Conservation (phyloP, 1,140 invertebrate genomes). For the Drosophila kanapiae region DNA sequence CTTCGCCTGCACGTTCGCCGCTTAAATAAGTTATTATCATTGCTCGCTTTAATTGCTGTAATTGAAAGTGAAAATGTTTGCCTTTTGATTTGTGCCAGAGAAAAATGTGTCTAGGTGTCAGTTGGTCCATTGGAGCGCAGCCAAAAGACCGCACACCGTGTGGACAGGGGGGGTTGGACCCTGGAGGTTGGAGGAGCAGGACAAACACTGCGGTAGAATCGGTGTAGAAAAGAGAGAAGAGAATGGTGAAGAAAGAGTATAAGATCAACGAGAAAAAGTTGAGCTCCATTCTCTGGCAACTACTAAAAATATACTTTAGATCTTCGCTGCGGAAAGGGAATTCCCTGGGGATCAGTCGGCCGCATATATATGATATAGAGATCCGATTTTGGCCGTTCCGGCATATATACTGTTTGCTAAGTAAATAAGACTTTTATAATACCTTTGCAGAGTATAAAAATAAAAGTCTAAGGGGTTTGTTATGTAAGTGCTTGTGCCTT, state of each 20-base stretch:
- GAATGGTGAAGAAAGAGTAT: too few species aligned
- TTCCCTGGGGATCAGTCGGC: neutral
- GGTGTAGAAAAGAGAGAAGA: neutral
- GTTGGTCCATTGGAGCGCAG: constrained; percentile 39
- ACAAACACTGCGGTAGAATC: neutral
- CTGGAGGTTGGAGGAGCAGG: neutral
- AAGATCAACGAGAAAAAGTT: neutral
- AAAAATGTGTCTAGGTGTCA: constrained; percentile 84
- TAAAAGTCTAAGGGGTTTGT: too few species aligned
- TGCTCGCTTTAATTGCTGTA: constrained; percentile 83
- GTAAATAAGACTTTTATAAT: too few species aligned
- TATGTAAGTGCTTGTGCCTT: too few species aligned
- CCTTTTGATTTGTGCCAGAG: constrained; percentile 80
- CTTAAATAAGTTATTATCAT: constrained; percentile 84
- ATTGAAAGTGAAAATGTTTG: constrained; percentile 84
- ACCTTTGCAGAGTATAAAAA: too few species aligned
- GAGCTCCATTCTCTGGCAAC: neutral
- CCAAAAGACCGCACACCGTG: constrained; percentile 35
- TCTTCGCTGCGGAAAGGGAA: too few species aligned
- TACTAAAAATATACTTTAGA: neutral
- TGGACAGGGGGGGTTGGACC: neutral
- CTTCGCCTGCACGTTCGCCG: constrained; percentile 46
- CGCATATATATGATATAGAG: too few species aligned
- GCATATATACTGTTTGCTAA: too few species aligned
- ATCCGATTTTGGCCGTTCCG: too few species aligned